Base-by-base conservation (phyloP, 2,888 invertebrate genomes). In the Tuta absoluta region DNA sequence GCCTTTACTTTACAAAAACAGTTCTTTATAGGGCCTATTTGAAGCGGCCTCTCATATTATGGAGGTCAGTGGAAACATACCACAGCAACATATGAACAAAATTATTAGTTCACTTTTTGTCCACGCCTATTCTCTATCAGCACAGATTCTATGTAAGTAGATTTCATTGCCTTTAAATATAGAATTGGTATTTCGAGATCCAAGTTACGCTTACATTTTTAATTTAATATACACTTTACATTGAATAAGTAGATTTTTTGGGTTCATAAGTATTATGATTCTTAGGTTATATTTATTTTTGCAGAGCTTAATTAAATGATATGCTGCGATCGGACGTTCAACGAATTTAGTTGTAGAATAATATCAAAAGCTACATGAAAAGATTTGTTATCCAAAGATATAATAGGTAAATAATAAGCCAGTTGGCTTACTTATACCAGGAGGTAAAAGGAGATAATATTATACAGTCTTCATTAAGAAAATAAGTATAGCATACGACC, bases 171-270 rank as follows among this genome's bases (percentile, higher is more conserved):
- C 24, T 53, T 53, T 33, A 17, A 56, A 33, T 33, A 56, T 10
- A 56, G 17, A 37, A 60, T 65, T 62, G 60, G 64, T 65, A 61
- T 24, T 60, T 49, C 69, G 73, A 73, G 72, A 73, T 72, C 72
- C 38, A 66, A 65, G 37, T 66, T 67, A 67, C 57, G 19, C 60
- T 57, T 48, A 69, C 53, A 66, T 38, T 62, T 58, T 71, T 19
- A 11, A 10, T 69, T 62, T 10, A 67, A 64, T 69, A 65, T 70
- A 72, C 72, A 78, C 71, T 75, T 74, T 76, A 79, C 77, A 78
- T 69, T 71, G 72, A 79, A 72, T 76, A 80, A 21, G 19, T 7
- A 10, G 5, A 1, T 37, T 57, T 63, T 66, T 17, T 38, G 4
- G 33, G 33, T 33, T 33, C 33, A 33, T 33, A 64, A 24, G 66